Evolutionary conservation across 2,888 invertebrate genomes (phyloP).

Genomic region (Pheosia tremula): DNA sequence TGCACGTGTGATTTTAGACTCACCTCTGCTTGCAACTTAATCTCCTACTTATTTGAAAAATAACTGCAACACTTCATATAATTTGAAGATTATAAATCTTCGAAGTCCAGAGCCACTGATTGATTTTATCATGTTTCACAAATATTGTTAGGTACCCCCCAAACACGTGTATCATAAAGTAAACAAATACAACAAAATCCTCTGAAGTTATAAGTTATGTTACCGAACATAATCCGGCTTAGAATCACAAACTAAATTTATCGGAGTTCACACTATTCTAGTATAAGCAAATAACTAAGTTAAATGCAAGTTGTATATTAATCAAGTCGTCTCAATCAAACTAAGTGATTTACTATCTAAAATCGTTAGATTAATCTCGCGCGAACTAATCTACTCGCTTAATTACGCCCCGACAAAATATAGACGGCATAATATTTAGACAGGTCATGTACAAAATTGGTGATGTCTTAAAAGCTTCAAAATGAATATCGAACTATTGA

Average conservation of each 20-base stretch:
- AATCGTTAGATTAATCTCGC: conserved; percentile 68
- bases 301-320: conserved; percentile 46
- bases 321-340: conserved; percentile 59
- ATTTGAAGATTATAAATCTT: no score
- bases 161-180: neutral
- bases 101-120: no score
- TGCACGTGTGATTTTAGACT: no score
- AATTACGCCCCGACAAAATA: conserved; percentile 45
- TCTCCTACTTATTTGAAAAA: no score
- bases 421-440: conserved; percentile 14
- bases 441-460: neutral
- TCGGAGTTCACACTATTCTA: neutral
- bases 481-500: no score
- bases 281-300: conserved; percentile 12
- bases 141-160: no score
- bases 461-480: no score
- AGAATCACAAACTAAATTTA: neutral
- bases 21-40: no score
- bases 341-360: conserved; percentile 64
- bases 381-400: conserved; percentile 60
- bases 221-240: conserved; percentile 17
- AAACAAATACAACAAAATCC: neutral
- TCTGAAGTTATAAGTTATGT: neutral
- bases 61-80: no score
- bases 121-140: no score